These are phyloP conservation scores for Polyergus mexicanus DNA, from an alignment of 1,140 invertebrate genomes.

Conservation along the genomic window DNA sequence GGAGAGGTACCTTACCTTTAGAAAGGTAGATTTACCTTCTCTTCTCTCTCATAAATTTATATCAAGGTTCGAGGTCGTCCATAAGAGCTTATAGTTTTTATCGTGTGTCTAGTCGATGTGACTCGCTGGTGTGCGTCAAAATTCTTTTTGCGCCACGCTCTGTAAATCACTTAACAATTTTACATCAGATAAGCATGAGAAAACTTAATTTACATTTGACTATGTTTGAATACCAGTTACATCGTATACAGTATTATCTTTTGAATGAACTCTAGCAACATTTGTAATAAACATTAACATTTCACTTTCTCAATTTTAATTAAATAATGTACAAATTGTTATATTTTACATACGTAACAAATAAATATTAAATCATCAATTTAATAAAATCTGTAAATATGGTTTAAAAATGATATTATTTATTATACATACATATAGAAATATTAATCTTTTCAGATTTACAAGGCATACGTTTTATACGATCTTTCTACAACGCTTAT, in stretches of 20 bases:
- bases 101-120: constrained; percentile 23
- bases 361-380: no score
- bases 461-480: no score
- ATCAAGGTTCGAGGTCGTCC: constrained; percentile 31
- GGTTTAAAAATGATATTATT: neutral
- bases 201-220: neutral
- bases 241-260: constrained; percentile 5
- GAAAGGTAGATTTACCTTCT: no score
- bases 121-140: constrained; percentile 36
- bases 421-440: constrained; percentile 12
- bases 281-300: neutral
- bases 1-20: constrained; percentile 20
- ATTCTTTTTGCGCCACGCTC: constrained; percentile 44
- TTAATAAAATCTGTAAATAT: neutral
- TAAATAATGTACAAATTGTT: neutral
- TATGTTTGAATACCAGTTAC: neutral
- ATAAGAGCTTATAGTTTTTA: constrained; percentile 33
- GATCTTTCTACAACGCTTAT: neutral
- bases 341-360: neutral
- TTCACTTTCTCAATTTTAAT: neutral
- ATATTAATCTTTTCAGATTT: neutral
- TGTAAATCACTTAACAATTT: constrained; percentile 21
- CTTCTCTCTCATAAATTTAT: no score
- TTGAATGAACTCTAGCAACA: neutral
- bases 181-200: neutral